Conservation (phyloP, 2,888 invertebrate species). For the Epistrophella euchroma region DNA sequence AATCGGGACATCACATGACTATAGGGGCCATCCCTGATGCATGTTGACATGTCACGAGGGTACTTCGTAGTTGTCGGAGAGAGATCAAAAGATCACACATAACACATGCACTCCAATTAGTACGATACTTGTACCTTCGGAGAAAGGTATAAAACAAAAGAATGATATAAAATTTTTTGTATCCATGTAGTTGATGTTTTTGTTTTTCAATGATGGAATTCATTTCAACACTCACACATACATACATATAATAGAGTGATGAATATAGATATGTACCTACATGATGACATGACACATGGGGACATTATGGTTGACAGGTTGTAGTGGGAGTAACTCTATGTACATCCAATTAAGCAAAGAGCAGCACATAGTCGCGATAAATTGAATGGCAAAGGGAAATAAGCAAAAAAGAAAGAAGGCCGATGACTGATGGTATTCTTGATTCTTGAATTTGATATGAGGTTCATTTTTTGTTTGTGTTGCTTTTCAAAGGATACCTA, state of each 20-base stretch:
- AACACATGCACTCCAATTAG: constrained; percentile 72
- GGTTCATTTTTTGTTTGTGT: constrained; percentile 35
- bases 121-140: constrained; percentile 45
- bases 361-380: constrained; percentile 12
- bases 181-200: not conserved
- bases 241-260: not conserved
- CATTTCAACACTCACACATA: not conserved
- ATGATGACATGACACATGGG: constrained; percentile 8
- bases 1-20: constrained; percentile 51
- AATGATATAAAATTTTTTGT: not conserved
- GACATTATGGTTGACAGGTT: constrained; percentile 12
- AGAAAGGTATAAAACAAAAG: constrained; percentile 25
- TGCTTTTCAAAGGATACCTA: not conserved
- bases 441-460: constrained; percentile 32
- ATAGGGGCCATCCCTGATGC: constrained; percentile 27
- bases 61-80: constrained; percentile 41
- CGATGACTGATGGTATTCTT: constrained; percentile 54
- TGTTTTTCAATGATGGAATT: constrained; percentile 25
- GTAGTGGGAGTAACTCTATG: not conserved
- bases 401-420: not conserved
- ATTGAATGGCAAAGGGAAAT: constrained; percentile 4
- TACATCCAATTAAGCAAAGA: constrained; percentile 36
- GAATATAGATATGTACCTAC: not conserved
- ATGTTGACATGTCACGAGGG: constrained; percentile 64
- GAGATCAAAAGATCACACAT: constrained; percentile 67